Conservation (phyloP, 2,888 invertebrate species). For the Drosophila stalkeri region DNA sequence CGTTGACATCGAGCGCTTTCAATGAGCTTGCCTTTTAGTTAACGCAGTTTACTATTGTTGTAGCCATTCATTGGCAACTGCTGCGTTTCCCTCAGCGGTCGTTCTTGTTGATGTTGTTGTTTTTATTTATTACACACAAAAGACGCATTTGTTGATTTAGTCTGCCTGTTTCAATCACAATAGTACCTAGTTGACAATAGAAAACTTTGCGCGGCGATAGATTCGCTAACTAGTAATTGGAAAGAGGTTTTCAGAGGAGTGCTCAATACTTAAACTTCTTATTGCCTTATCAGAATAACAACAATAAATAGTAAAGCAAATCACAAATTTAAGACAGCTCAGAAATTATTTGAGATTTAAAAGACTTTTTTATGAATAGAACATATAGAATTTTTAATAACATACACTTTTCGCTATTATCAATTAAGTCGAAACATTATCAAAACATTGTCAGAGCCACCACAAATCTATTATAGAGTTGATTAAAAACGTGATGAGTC, state of each 20-base stretch:
- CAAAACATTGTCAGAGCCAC: neutral
- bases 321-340: neutral
- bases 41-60: slow-evolving; percentile 40
- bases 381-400: neutral
- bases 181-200: slow-evolving; percentile 45
- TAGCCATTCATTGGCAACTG: slow-evolving; percentile 29
- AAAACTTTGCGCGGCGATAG: slow-evolving; percentile 25
- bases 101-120: slow-evolving; percentile 32
- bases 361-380: neutral
- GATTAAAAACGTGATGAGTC: neutral
- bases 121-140: slow-evolving; percentile 50
- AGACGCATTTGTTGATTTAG: slow-evolving; percentile 49
- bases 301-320: neutral
- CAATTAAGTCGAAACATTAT: neutral
- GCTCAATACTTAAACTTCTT: slow-evolving; percentile 33
- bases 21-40: slow-evolving; percentile 38
- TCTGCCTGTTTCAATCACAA: slow-evolving; percentile 50
- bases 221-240: slow-evolving; percentile 44
- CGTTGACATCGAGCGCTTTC: slow-evolving; percentile 39
- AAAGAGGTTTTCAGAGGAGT: slow-evolving; percentile 26
- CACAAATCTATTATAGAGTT: neutral
- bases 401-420: neutral
- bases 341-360: neutral
- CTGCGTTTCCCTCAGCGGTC: slow-evolving; percentile 13
- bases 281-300: slow-evolving; percentile 40